Evolutionary conservation across 1,140 invertebrate species (phyloP).

Genomic region (Maconellicoccus hirsutus): DNA sequence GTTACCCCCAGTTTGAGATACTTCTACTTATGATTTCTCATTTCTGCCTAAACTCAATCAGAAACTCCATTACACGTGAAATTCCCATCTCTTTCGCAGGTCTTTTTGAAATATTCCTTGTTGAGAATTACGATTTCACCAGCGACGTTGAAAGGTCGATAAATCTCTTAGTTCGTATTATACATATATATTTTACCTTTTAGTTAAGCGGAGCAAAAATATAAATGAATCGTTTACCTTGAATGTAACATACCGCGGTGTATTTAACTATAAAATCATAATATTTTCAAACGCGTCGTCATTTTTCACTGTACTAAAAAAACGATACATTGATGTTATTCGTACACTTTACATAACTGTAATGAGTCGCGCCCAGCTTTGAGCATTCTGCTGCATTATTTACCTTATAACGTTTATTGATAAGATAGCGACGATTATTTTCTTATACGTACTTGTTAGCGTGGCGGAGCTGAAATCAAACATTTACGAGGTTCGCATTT

Average conservation of each 20-base stretch:
- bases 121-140: too few relatives aligned
- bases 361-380: neutral
- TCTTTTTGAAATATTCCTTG: too few relatives aligned
- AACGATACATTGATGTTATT: neutral
- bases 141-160: neutral
- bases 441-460: too few relatives aligned
- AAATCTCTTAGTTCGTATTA: neutral
- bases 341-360: neutral
- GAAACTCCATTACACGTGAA: too few relatives aligned
- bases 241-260: neutral
- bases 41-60: too few relatives aligned
- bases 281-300: neutral
- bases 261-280: neutral
- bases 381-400: neutral
- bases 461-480: too few relatives aligned
- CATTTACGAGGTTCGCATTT: too few relatives aligned
- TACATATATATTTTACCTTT: neutral
- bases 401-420: neutral
- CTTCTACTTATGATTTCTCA: too few relatives aligned
- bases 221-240: neutral
- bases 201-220: neutral
- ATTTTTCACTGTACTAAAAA: neutral
- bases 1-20: too few relatives aligned
- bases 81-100: too few relatives aligned
- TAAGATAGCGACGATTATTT: neutral